Base-by-base conservation (phyloP, 2,797 vertebrate species). In the Anguilla pacifica region DNA sequence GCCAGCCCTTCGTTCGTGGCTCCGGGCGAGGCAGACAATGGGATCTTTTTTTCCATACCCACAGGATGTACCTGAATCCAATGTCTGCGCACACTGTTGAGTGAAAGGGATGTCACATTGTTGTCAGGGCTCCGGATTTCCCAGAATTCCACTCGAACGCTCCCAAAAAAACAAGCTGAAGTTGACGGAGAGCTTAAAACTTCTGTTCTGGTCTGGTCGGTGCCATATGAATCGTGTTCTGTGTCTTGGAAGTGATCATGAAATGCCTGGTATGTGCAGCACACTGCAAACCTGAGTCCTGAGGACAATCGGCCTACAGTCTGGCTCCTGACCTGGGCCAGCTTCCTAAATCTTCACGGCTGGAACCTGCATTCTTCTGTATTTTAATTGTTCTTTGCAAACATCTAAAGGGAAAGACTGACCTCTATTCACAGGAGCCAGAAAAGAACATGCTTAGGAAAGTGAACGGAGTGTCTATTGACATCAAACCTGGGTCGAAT, bases 91-190 rank as follows among this genome's bases (percentile, higher is more conserved):
- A 7, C 19, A 77, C 46, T 82, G 91, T 86, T 93, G 95, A 95
- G 89, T 93, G 94, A 95, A 86, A 77, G 89, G 94, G 93, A 93
- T 94, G 94, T 92, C 91, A 91, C 89, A 87, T 88, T 90, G 90
- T 89, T 86, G 59, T 90, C 85, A 86, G 90, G 17, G 19, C 88
- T 88, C 92, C 88, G 85, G 88, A 90, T 92, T 93, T 91, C 85
- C 28, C 85, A 88, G 87, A 87, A 92, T 46, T 83, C 59, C 55
- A 53, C 64, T 77, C 7, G 46, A 57, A 31, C 51, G 67, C 17
- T 2, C 51, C 31, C 43, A 81, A 43, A 57, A 86, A 86, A 84
- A 59, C 5, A 70, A 82, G 2, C 15, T 17, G n/a, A 83, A 53
- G 57, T 49, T 87, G 77, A 87, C 79, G 85, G 5, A 51, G 7